Percentiles rank a stretch among this genome's conserved stretches.
phyloP scores from a whole-genome alignment of 2,113 vertebrate species.

The Morone chrysops region DNA sequence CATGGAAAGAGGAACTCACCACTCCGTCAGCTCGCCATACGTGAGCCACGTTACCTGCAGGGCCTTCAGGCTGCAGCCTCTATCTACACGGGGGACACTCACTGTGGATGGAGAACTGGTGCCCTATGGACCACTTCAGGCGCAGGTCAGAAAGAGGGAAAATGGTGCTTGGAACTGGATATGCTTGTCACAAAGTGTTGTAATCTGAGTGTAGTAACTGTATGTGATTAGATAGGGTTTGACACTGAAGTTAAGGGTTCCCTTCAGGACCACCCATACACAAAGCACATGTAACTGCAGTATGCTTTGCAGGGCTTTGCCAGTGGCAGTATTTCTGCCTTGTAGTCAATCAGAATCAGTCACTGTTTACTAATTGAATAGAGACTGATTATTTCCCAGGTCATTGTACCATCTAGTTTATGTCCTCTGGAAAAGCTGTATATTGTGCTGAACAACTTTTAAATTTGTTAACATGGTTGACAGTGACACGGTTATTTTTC shows the following conservation, averaged over 20 bases:
- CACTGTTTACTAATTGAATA: too few relatives aligned
- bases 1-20: slow-evolving; percentile 90
- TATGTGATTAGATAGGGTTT: neutral
- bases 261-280: neutral
- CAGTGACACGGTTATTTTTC: neutral
- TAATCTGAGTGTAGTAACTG: neutral
- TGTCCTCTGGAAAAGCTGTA: neutral
- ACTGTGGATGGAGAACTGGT: slow-evolving; percentile 93
- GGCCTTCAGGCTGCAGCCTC: slow-evolving; percentile 92
- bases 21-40: slow-evolving; percentile 86
- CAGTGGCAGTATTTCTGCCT: neutral
- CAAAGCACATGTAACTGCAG: neutral
- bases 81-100: slow-evolving; percentile 88
- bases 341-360: neutral
- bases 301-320: neutral
- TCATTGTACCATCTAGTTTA: neutral
- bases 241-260: neutral
- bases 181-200: neutral
- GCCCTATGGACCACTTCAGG: slow-evolving; percentile 92
- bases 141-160: slow-evolving; percentile 81
- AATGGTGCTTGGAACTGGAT: neutral
- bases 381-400: neutral
- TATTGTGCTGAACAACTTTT: neutral
- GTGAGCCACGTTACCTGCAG: slow-evolving; percentile 86
- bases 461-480: neutral